Base-by-base conservation (phyloP, 2,888 invertebrate species). In the Tenodera sinensis region DNA sequence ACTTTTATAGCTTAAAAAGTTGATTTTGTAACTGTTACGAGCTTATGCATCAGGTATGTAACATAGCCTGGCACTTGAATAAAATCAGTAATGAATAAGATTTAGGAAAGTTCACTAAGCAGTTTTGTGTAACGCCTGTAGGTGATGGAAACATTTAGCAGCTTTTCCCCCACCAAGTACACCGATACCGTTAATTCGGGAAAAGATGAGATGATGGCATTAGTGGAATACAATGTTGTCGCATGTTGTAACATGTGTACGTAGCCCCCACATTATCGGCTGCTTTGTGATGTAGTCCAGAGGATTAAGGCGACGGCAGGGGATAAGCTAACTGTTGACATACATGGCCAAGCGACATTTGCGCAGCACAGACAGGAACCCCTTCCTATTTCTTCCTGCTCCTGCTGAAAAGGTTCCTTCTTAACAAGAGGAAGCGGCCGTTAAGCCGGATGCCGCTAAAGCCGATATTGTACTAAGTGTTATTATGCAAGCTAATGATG, bases 201-300 rank as follows among this genome's bases (percentile, higher is more conserved):
- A 71, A 71, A 71, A 71, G 54, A 71, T 25, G 54, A 71, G 54
- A 71, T 71, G 20, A 25, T 71, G 20, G 54, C 20, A 71, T 71
- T 71, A 71, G 54, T 71, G 54, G 54, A 71, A 71, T 71, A 71
- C 54, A 71, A 71, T 71, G 54, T 71, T 71, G 54, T 71, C 54
- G 54, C 20, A 71, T 71, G 54, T 20, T 71, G 54, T 71, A 71
- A 71, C 54, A 71, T 88, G 71, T 89, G 87, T 86, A 82, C 84
- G 83, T 84, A 87, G 87, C 87, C 83, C 89, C 83, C 83, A 85
- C 89, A 89, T 89, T 89, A 89, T 89, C 89, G 89, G 86, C 87
- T 89, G 89, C 89, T 89, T 89, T 89, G 87, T 87, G 83, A 85
- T 83, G 28, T 86, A 87, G 87, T 89, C 89, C 84, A 28, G 28